These are phyloP conservation scores for Bhutanitis thaidina DNA, from an alignment of 2,888 invertebrate species.

Conservation along the genomic window DNA sequence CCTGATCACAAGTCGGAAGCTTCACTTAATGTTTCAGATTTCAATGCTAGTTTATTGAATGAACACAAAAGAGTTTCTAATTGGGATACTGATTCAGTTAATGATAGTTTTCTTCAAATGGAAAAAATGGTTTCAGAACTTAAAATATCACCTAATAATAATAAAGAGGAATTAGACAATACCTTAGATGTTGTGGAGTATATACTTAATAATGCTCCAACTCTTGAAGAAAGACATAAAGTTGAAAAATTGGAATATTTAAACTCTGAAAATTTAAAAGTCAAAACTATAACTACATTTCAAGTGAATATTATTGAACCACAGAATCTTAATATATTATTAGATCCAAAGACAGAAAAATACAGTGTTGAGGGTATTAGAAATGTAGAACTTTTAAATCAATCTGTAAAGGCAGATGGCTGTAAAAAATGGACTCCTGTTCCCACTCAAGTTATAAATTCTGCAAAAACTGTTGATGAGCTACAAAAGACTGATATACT, in stretches of 20 bases:
- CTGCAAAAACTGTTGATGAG: background rate
- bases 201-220: conserved; percentile 45
- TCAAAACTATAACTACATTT: background rate
- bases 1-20: conserved; percentile 38
- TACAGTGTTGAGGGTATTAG: background rate
- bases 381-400: background rate
- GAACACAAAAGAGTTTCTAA: conserved; percentile 22
- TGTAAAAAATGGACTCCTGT: background rate
- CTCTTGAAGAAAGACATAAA: conserved; percentile 19
- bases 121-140: conserved; percentile 47
- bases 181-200: conserved; percentile 53
- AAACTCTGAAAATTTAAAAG: conserved; percentile 2
- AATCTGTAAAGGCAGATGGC: background rate
- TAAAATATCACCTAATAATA: conserved; percentile 31
- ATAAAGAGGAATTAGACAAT: conserved; percentile 42
- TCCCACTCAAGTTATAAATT: background rate
- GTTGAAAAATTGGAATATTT: conserved; percentile 6
- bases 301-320: background rate
- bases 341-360: background rate
- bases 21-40: conserved; percentile 18
- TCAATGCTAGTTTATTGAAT: conserved; percentile 21
- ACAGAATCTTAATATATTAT: background rate
- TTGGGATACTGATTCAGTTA: conserved; percentile 32
- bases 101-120: conserved; percentile 53
- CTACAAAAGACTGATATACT: background rate